Conservation (phyloP, 2,888 invertebrate genomes). For the Magallana nippona region DNA sequence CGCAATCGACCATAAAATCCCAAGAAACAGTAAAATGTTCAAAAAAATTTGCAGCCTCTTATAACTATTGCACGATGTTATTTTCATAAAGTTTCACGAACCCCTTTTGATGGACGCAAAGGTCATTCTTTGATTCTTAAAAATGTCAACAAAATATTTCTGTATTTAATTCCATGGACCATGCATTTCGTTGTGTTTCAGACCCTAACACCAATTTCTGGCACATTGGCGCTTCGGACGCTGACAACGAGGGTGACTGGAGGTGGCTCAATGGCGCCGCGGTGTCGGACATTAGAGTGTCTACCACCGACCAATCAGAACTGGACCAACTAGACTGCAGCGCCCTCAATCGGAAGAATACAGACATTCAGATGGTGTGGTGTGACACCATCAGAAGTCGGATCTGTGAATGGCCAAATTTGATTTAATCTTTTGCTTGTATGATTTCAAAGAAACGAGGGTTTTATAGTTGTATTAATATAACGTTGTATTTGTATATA, state of each 20-base stretch:
- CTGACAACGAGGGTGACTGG: background rate
- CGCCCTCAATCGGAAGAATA: background rate
- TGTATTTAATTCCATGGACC: background rate
- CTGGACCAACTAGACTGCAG: background rate
- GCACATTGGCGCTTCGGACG: constrained; percentile 1
- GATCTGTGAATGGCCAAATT: constrained; percentile 17
- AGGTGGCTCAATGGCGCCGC: background rate
- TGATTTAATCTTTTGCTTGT: background rate
- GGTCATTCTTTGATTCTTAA: no score
- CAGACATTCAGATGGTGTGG: background rate
- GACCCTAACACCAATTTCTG: background rate
- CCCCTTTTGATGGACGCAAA: no score
- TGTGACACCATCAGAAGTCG: background rate
- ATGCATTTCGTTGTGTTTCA: background rate
- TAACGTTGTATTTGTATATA: no score
- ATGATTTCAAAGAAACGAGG: background rate
- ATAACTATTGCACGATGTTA: no score
- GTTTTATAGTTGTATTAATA: no score
- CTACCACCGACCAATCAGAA: background rate
- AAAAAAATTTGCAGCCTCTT: no score
- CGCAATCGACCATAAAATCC: no score
- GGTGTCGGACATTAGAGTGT: background rate
- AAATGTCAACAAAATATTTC: no score
- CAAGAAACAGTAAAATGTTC: no score
- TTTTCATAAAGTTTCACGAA: no score